Conservation (phyloP, 1,140 invertebrate species). For the Trichoplusia ni region DNA sequence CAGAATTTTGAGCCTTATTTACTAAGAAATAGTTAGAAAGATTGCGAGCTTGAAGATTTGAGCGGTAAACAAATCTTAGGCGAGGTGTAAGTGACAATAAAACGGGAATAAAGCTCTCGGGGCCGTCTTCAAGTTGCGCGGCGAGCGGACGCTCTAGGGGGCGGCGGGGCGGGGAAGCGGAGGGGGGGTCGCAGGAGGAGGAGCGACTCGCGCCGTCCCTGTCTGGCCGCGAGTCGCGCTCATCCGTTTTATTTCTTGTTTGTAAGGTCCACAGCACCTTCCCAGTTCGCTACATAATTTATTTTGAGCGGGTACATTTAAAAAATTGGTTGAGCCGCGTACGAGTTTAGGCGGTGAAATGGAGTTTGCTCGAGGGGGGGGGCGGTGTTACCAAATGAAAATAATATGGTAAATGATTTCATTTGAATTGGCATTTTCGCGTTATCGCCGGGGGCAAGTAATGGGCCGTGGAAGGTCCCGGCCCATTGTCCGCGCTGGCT, state of each 20-base stretch:
- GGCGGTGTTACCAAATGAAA: constrained; percentile 56
- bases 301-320: constrained; percentile 77
- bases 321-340: constrained; percentile 74
- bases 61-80: constrained; percentile 69
- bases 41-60: constrained; percentile 46
- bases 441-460: constrained; percentile 60
- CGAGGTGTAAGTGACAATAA: constrained; percentile 79
- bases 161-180: constrained; percentile 37
- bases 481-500: constrained; percentile 60
- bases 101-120: constrained; percentile 75
- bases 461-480: constrained; percentile 58
- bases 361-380: constrained; percentile 61
- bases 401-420: constrained; percentile 80
- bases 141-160: constrained; percentile 20
- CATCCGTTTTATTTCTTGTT: constrained; percentile 76
- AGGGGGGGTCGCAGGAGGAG: constrained; percentile 40
- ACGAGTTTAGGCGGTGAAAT: constrained; percentile 64
- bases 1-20: constrained; percentile 44
- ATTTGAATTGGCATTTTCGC: constrained; percentile 64
- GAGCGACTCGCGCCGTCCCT: constrained; percentile 43
- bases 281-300: constrained; percentile 78
- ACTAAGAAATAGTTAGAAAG: constrained; percentile 29
- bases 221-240: constrained; percentile 58
- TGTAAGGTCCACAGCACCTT: constrained; percentile 69
- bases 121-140: constrained; percentile 76